Conservation (phyloP, 2,888 invertebrate genomes). For the Agrochola lychnidis region DNA sequence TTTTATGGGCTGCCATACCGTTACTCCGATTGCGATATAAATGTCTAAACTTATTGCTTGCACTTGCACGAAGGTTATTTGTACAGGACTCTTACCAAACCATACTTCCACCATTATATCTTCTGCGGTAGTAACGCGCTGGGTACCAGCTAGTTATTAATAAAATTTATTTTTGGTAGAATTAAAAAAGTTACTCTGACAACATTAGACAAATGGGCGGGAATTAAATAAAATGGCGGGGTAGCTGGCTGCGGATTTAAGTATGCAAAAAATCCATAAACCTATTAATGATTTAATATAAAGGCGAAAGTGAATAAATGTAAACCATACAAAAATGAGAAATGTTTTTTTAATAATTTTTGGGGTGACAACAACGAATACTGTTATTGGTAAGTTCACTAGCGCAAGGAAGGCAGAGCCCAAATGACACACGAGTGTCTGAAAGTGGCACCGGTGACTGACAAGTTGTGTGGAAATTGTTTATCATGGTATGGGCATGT, state of each 20-base stretch:
- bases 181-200: neutral
- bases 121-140: too few species aligned
- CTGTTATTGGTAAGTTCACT: too few species aligned
- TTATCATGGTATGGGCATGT: neutral
- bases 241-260: neutral
- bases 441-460: too few species aligned
- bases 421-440: neutral
- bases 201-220: slow-evolving; percentile 3
- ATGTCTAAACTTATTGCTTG: too few species aligned
- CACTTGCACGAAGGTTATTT: too few species aligned
- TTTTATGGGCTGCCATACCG: too few species aligned
- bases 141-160: too few species aligned
- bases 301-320: neutral
- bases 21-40: too few species aligned
- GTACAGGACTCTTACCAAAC: too few species aligned
- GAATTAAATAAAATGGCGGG: too few species aligned
- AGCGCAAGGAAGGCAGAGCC: neutral
- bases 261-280: too few species aligned
- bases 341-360: neutral
- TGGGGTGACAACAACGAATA: neutral
- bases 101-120: too few species aligned
- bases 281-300: neutral
- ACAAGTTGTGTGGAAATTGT: neutral
- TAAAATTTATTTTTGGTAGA: slow-evolving; percentile 8
- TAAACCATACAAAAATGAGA: neutral